Evolutionary conservation across 92 coral and sea anemone species (phyloP).

Genomic region (Pocillopora meandrina): DNA sequence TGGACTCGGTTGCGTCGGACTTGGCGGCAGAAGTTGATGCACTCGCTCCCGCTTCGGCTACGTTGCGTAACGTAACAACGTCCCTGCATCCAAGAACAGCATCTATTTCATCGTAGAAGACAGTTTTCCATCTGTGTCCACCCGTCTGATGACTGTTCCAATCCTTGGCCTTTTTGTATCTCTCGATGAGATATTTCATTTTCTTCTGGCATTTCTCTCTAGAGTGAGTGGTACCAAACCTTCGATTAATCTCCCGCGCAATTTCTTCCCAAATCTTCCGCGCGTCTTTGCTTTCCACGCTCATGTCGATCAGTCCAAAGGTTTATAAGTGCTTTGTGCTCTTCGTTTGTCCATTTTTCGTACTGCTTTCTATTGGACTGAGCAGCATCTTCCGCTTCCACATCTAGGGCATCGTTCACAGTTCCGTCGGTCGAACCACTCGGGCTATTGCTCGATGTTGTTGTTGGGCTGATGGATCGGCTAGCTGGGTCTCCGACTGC

Average conservation of each 20-base stretch:
- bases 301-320: too few relatives aligned
- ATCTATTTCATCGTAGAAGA: constrained; percentile 8
- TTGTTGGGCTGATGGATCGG: constrained; percentile 17
- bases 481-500: not conserved
- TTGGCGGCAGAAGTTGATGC: not conserved
- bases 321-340: too few relatives aligned
- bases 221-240: constrained; percentile 9
- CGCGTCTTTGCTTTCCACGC: too few relatives aligned
- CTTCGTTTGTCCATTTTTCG: too few relatives aligned
- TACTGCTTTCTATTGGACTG: too few relatives aligned
- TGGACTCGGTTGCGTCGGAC: constrained; percentile 2
- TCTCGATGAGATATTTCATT: constrained; percentile 45
- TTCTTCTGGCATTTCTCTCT: constrained; percentile 39
- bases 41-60: constrained; percentile 18
- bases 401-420: not conserved
- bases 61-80: constrained; percentile 40
- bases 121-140: too few relatives aligned
- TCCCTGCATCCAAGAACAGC: constrained; percentile 40
- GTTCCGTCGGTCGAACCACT: not conserved
- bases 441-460: constrained; percentile 10
- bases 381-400: not conserved
- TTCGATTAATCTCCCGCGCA: not conserved
- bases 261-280: too few relatives aligned
- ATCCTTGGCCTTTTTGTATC: constrained; percentile 26
- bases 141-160: not conserved